These are phyloP conservation scores for Mimachlamys varia DNA, from an alignment of 2,888 invertebrate species.

Conservation along the genomic window DNA sequence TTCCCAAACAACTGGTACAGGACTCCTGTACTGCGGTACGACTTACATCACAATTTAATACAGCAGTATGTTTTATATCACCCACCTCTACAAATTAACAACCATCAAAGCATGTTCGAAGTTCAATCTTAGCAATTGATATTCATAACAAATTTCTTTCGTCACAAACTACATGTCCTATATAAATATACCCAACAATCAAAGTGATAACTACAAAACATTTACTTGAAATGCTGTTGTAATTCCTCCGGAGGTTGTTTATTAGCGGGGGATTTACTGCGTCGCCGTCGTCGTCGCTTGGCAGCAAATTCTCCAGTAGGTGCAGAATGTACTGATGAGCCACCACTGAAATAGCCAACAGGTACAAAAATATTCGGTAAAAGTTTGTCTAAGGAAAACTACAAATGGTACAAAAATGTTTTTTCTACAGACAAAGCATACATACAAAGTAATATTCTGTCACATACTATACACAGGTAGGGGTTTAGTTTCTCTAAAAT, in stretches of 20 bases:
- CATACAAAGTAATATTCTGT: background rate
- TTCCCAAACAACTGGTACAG: no score
- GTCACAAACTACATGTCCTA: no score
- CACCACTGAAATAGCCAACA: constrained; percentile 1
- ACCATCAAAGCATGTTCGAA: background rate
- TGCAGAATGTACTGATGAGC: constrained; percentile 70
- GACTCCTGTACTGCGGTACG: no score
- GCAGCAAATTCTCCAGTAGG: constrained; percentile 70
- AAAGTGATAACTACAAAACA: constrained; percentile 15
- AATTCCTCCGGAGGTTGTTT: constrained; percentile 78
- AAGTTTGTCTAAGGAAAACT: no score
- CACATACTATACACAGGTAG: no score
- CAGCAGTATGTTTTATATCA: no score
- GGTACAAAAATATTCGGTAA: background rate
- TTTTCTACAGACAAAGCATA: background rate
- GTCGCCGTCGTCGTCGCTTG: constrained; percentile 71
- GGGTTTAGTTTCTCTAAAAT: no score
- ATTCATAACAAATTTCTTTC: no score
- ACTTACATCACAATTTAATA: no score
- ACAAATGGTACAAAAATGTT: background rate
- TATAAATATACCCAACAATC: no score
- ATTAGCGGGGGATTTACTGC: constrained; percentile 75
- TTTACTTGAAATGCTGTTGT: constrained; percentile 78
- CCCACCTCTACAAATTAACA: no score
- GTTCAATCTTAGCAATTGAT: no score